Conservation (phyloP, 2,113 vertebrate species). For the Sinosuthora webbiana region DNA sequence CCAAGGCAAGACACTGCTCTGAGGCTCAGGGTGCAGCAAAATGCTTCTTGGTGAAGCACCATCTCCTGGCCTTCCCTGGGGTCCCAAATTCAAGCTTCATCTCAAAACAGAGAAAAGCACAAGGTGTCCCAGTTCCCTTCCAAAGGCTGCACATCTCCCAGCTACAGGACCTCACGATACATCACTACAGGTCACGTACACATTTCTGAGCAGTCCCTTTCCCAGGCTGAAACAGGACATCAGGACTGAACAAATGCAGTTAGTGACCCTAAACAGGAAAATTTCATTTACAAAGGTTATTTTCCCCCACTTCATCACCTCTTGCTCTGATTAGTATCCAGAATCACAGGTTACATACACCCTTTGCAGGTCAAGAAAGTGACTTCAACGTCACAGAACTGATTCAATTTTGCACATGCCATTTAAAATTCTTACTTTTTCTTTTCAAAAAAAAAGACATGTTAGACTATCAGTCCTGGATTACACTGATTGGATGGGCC, state of each 20-base stretch:
- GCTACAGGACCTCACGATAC: rapidly evolving
- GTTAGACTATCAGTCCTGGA: neutral
- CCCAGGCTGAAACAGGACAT: neutral
- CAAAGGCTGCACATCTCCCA: rapidly evolving
- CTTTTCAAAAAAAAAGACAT: too few relatives aligned
- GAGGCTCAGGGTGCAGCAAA: neutral
- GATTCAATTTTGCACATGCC: neutral
- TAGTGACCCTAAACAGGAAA: neutral
- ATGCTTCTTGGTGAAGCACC: rapidly evolving
- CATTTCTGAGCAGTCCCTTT: neutral
- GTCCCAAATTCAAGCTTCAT: neutral
- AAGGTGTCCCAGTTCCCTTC: neutral
- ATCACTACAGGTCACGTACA: neutral
- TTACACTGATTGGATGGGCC: neutral
- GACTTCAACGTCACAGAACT: neutral
- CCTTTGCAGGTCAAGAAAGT: neutral
- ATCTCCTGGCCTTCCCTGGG: neutral
- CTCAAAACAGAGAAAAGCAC: neutral
- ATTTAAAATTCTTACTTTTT: neutral
- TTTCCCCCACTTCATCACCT: neutral
- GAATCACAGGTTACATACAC: neutral
- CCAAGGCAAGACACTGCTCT: neutral
- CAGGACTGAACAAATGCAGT: neutral
- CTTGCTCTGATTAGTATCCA: neutral
- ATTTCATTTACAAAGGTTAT: neutral